Percentiles rank a stretch among this genome's conserved stretches.
These are phyloP conservation scores for Mus musculus DNA, from an alignment of 2,113 vertebrate genomes.

Conservation along the genomic window DNA sequence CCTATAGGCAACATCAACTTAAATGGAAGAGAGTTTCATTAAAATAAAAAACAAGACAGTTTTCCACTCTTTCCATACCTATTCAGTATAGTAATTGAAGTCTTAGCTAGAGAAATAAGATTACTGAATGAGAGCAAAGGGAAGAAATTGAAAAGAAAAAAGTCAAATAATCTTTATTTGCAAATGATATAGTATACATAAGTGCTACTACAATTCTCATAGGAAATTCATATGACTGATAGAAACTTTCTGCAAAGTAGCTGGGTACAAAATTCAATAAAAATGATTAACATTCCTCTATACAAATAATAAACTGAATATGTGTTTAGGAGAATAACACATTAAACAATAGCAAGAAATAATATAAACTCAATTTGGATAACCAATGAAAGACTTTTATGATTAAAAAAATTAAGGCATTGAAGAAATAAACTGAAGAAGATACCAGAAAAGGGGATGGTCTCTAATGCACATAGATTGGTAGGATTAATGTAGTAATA, in stretches of 20 bases:
- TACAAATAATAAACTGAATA: background rate
- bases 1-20: background rate
- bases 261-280: background rate
- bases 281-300: background rate
- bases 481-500: background rate
- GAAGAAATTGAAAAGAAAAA: background rate
- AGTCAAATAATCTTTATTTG: background rate
- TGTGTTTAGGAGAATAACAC: background rate
- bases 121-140: background rate
- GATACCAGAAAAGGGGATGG: background rate
- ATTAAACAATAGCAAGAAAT: background rate
- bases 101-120: background rate
- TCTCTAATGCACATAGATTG: background rate
- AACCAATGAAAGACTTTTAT: background rate
- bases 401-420: background rate
- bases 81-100: background rate
- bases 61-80: background rate
- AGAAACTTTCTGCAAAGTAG: background rate
- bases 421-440: background rate
- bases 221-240: background rate
- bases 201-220: background rate
- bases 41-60: background rate
- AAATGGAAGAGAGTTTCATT: background rate
- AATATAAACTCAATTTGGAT: background rate
- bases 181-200: background rate